phyloP scores from a whole-genome alignment of 2,797 vertebrate genomes.

The Helicolenus hilgendorfi region DNA sequence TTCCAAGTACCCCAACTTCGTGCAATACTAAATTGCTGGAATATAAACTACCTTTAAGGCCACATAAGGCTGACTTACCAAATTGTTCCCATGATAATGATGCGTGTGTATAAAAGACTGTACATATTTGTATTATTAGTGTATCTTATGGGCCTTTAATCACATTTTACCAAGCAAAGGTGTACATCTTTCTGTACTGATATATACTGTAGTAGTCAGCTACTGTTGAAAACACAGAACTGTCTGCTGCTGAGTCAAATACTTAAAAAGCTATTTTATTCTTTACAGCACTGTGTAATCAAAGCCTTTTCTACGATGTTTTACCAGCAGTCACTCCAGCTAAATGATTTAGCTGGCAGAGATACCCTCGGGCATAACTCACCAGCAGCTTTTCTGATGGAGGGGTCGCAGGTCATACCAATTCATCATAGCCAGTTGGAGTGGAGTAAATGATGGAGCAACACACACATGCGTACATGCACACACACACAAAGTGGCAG shows the following conservation, averaged over 20 bases:
- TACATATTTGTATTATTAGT: background rate
- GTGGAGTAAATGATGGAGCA: constrained; percentile 27
- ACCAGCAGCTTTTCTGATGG: constrained; percentile 34
- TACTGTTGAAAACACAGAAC: background rate
- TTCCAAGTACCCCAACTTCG: background rate
- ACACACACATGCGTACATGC: background rate
- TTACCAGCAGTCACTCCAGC: constrained; percentile 28
- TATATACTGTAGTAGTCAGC: background rate
- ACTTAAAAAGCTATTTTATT: background rate
- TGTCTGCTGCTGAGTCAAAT: background rate
- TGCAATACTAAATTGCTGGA: background rate
- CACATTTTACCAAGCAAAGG: background rate
- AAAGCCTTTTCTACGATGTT: constrained; percentile 13
- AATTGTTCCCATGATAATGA: background rate
- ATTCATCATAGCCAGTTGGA: constrained; percentile 62
- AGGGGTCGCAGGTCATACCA: constrained; percentile 52
- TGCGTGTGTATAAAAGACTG: background rate
- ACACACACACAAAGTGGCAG: constrained; percentile 19
- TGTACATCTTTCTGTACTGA: background rate
- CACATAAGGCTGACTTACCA: background rate
- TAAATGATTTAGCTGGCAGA: constrained; percentile 47
- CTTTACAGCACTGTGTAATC: background rate
- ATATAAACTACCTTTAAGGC: background rate
- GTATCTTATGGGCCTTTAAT: background rate
- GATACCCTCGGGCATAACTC: constrained; percentile 43